Evolutionary conservation across 2,113 vertebrate genomes (phyloP).

Genomic region (Fulica atra): DNA sequence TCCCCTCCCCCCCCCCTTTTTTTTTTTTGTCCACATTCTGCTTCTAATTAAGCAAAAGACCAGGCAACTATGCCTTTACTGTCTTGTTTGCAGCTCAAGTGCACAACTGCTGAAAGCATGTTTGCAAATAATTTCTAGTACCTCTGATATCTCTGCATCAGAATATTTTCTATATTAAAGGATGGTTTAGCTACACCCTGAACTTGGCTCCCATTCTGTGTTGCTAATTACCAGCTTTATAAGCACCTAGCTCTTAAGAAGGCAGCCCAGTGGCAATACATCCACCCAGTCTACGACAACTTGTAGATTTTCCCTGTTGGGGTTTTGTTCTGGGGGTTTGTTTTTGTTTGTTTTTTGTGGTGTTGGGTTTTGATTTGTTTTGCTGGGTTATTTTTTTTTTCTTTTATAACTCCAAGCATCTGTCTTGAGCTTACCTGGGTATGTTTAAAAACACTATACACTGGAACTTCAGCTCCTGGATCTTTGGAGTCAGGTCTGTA

Average conservation of each 20-base stretch:
- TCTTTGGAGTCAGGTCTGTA: slow-evolving; percentile 86
- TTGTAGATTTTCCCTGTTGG: neutral
- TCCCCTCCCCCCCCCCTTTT: no score
- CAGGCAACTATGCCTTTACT: neutral
- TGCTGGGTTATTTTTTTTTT: neutral
- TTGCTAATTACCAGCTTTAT: neutral
- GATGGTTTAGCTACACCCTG: neutral
- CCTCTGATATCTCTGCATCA: neutral
- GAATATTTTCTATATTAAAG: neutral
- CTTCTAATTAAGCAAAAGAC: neutral
- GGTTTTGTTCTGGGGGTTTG: neutral
- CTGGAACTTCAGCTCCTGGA: slow-evolving; percentile 88
- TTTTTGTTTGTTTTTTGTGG: neutral
- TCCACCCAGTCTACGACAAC: neutral
- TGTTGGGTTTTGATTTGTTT: no score
- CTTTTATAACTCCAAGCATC: neutral
- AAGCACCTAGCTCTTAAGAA: neutral
- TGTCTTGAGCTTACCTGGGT: slow-evolving; percentile 78
- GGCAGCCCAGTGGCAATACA: neutral
- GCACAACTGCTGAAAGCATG: neutral
- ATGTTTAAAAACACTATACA: slow-evolving; percentile 91
- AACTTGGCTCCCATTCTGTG: neutral
- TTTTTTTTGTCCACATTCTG: neutral
- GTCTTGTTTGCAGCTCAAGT: neutral
- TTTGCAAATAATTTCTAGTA: neutral